Conservation (phyloP, 2,113 vertebrate species). For the Brachyhypopomus occidentalis region DNA sequence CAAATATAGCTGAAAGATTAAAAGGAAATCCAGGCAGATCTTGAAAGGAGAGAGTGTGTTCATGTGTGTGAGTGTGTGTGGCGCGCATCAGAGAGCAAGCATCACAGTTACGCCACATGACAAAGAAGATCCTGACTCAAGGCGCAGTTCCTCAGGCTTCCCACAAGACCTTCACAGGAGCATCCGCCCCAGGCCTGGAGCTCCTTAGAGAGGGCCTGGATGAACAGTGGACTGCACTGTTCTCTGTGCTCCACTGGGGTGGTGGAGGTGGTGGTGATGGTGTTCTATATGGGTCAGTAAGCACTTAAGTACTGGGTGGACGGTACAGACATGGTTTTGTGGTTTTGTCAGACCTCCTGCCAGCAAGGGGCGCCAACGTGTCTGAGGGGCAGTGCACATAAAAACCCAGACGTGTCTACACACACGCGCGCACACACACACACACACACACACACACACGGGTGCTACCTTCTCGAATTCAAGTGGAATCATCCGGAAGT, state of each 20-base stretch:
- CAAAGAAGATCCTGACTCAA: constrained; percentile 12
- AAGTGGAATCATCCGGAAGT: constrained; percentile 74
- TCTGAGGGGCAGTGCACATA: constrained; percentile 52
- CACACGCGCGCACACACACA: background rate
- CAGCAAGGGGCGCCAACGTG: constrained; percentile 60
- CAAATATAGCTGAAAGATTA: background rate
- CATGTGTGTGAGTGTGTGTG: background rate
- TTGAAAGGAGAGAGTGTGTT: background rate
- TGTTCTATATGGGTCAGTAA: constrained; percentile 61
- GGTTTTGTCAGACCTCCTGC: constrained; percentile 58
- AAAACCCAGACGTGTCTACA: constrained; percentile 5
- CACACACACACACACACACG: background rate
- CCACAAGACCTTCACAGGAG: constrained; percentile 17
- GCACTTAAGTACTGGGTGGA: constrained; percentile 43
- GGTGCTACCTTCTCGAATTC: constrained; percentile 84
- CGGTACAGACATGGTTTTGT: constrained; percentile 48
- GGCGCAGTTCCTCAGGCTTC: constrained; percentile 8
- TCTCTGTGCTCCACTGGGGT: constrained; percentile 5
- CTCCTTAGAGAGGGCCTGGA: background rate
- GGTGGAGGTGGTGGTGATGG: background rate
- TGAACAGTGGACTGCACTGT: constrained; percentile 33
- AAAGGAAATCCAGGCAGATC: background rate
- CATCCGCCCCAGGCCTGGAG: background rate
- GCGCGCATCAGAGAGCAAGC: background rate
- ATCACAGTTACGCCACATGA: constrained; percentile 12